Evolutionary conservation across 1,140 invertebrate species (phyloP), one percentile per base, ranked within the genome.

Genomic region (Hycleus phaleratus): DNA sequence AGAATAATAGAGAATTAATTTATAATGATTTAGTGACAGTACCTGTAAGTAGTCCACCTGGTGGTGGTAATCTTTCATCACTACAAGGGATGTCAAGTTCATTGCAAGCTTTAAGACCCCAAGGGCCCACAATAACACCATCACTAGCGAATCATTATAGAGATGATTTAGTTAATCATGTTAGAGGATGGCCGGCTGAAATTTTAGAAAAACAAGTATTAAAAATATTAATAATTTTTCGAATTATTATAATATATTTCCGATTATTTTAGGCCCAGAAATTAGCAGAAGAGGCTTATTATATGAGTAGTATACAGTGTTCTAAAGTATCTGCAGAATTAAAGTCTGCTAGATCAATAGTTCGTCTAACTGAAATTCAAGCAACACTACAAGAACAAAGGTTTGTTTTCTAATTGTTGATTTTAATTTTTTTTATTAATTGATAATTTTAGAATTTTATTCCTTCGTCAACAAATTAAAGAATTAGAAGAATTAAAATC

Each of bases 301-400:
- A 84, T 58, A 82, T 91, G 75, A 88, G 88, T 63, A 91, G 90
- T 80, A 80, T 92, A 71, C 86, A 88, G 71, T 92, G 90, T 79
- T 95, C 93, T 63, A 85, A 91, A 77, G 93, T 97, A 62, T 96
- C 93, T 48, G 88, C 93, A 38, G 93, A 97, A 71, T 79, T 97
- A 58, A 97, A 97, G 78, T 92, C 90, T 76, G 91, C 93, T 62
- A 83, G 95, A 62, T 95, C 93, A 62, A 79, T 95, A 70, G 95
- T 97, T 61, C 84, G 95, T 68, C 83, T 94, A 69, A 93, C 92
- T 38, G 94, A 97, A 83, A 97, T 97, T 75, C 91, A 95, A 80
- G 92, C 94, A 56, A 97, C 94, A 60, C 79, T 97, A 74, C 92
- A 96, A 80, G 93, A 97, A 82, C 93, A 97, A 82, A 94, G 94